Percentiles rank a stretch among this genome's conserved stretches.
phyloP scores from a whole-genome alignment of 2,888 invertebrate genomes.

The Myopa testacea region DNA sequence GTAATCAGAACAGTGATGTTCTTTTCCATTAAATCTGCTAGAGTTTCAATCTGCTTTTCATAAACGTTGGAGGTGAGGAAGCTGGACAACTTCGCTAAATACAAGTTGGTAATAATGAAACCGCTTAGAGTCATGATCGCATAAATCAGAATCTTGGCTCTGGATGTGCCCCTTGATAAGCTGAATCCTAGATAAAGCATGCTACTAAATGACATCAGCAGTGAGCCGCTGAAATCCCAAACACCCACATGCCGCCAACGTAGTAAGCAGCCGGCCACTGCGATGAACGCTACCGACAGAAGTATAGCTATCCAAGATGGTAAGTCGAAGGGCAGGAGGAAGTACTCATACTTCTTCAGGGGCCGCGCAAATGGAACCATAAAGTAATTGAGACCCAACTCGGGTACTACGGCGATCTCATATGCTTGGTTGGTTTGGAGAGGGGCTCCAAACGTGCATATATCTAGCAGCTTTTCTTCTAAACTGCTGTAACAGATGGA shows the following conservation, averaged over 20 bases:
- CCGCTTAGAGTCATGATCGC: neutral
- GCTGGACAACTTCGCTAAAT: constrained; percentile 34
- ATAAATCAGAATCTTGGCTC: neutral
- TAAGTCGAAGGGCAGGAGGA: constrained; percentile 46
- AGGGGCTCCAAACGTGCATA: constrained; percentile 8
- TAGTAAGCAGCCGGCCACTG: constrained; percentile 19
- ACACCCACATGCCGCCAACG: neutral
- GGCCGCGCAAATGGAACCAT: constrained; percentile 45
- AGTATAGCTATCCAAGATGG: constrained; percentile 40
- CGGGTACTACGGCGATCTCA: neutral
- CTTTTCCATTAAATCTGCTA: constrained; percentile 22
- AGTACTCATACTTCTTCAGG: constrained; percentile 49
- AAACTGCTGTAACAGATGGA: constrained; percentile 26
- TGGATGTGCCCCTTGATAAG: constrained; percentile 1
- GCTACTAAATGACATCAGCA: constrained; percentile 6
- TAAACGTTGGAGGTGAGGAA: constrained; percentile 33
- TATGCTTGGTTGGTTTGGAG: neutral
- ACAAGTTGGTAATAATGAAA: constrained; percentile 28
- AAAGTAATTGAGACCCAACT: neutral
- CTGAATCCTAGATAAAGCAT: constrained; percentile 6
- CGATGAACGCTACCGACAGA: constrained; percentile 1
- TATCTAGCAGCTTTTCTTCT: neutral
- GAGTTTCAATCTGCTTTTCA: constrained; percentile 28
- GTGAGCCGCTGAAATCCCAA: constrained; percentile 32
- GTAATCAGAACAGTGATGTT: constrained; percentile 29